Evolutionary conservation across 2,888 invertebrate species (phyloP).

Genomic region (Rhingia rostrata): DNA sequence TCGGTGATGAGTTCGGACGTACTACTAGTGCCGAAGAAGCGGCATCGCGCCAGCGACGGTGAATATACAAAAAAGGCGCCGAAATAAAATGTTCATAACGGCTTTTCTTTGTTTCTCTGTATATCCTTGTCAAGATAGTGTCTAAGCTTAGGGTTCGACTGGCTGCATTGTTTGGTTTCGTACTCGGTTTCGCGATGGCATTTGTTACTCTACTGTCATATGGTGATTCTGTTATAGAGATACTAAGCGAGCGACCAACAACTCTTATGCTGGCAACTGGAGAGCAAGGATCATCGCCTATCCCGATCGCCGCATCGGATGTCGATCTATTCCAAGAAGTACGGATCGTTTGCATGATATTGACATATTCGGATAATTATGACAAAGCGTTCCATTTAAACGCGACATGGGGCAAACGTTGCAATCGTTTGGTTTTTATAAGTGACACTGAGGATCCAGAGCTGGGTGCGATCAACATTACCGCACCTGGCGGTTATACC

Average conservation of each 20-base stretch:
- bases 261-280: slow-evolving; percentile 54
- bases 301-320: slow-evolving; percentile 18
- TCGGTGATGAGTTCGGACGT: slow-evolving; percentile 71
- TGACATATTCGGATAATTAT: slow-evolving; percentile 95
- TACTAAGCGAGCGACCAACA: slow-evolving; percentile 61
- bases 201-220: slow-evolving; percentile 77
- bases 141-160: slow-evolving; percentile 75
- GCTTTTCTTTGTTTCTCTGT: slow-evolving; percentile 17
- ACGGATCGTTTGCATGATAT: slow-evolving; percentile 95
- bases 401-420: slow-evolving; percentile 95
- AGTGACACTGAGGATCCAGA: slow-evolving; percentile 88
- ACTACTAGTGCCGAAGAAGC: slow-evolving; percentile 42
- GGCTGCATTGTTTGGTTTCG: slow-evolving; percentile 77
- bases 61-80: slow-evolving; percentile 28
- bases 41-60: slow-evolving; percentile 66
- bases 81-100: slow-evolving; percentile 12
- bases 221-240: slow-evolving; percentile 58
- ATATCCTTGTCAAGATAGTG: slow-evolving; percentile 55
- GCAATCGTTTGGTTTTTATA: slow-evolving; percentile 94
- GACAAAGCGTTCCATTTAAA: slow-evolving; percentile 94
- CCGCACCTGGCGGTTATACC: slow-evolving; percentile 92
- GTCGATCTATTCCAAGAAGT: slow-evolving; percentile 87
- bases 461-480: slow-evolving; percentile 91
- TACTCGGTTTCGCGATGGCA: slow-evolving; percentile 78
- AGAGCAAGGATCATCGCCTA: slow-evolving; percentile 45